Percentiles rank a stretch among this genome's conserved stretches.
Conservation (phyloP, 2,113 vertebrate genomes). For the Vicugna pacos region DNA sequence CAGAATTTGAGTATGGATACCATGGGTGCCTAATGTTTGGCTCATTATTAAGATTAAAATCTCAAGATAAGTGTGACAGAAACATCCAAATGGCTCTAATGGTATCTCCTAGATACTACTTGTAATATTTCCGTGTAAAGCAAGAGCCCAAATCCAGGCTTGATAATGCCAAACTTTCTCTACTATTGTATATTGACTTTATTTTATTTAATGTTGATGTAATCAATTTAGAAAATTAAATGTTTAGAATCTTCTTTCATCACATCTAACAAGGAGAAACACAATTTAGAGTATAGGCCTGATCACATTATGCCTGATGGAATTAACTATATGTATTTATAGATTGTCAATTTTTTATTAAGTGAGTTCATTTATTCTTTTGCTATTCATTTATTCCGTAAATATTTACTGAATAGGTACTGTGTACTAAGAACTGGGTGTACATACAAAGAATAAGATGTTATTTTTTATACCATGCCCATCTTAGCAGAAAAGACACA, state of each 20-base stretch:
- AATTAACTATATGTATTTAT: neutral
- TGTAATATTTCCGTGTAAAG: neutral
- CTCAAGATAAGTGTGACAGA: neutral
- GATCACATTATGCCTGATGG: neutral
- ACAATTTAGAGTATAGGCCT: neutral
- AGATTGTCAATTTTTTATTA: neutral
- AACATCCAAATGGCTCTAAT: neutral
- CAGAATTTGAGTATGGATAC: neutral
- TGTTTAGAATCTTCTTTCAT: neutral
- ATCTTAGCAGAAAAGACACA: conserved; percentile 8
- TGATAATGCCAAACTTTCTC: neutral
- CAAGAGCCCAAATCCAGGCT: neutral
- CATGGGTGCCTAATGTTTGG: neutral
- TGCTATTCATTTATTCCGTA: neutral
- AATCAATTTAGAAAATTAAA: neutral
- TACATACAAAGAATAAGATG: neutral
- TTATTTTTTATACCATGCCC: neutral
- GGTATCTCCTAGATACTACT: neutral
- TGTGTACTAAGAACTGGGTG: neutral
- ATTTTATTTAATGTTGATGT: neutral
- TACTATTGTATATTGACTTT: neutral
- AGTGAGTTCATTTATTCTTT: neutral
- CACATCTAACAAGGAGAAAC: neutral
- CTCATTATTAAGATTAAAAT: neutral
- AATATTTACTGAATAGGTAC: conserved; percentile 22